phyloP scores from a whole-genome alignment of 2,888 invertebrate genomes.

The Willowsia nigromaculata region DNA sequence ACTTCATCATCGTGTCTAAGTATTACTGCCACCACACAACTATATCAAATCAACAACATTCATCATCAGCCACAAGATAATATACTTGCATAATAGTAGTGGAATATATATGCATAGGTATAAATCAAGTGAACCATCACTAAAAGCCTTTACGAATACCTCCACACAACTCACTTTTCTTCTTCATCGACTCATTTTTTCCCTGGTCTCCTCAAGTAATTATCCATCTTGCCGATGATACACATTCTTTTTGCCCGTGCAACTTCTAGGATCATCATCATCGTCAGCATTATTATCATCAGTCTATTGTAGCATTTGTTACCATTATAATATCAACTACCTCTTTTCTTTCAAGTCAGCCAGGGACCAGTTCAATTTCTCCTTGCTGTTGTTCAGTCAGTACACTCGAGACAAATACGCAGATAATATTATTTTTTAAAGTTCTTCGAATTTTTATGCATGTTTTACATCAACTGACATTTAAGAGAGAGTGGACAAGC shows the following conservation, averaged over 20 bases:
- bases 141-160: background rate
- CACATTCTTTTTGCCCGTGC: constrained; percentile 67
- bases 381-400: constrained; percentile 23
- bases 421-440: background rate
- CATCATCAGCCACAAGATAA: constrained; percentile 12
- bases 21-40: constrained; percentile 18
- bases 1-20: constrained; percentile 44
- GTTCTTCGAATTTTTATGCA: constrained; percentile 16
- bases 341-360: background rate
- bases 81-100: background rate
- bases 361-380: constrained; percentile 43
- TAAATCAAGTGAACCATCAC: constrained; percentile 34
- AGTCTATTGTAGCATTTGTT: background rate
- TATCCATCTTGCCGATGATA: constrained; percentile 67
- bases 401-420: background rate
- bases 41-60: constrained; percentile 46
- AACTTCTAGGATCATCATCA: constrained; percentile 62
- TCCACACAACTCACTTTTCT: constrained; percentile 42
- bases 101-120: constrained; percentile 1
- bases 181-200: constrained; percentile 34
- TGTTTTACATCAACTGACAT: background rate
- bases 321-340: background rate
- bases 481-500: background rate
- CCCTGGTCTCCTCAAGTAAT: constrained; percentile 52
- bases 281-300: background rate